Base-by-base conservation (phyloP, 2,113 vertebrate genomes). In the Myotis lucifugus region DNA sequence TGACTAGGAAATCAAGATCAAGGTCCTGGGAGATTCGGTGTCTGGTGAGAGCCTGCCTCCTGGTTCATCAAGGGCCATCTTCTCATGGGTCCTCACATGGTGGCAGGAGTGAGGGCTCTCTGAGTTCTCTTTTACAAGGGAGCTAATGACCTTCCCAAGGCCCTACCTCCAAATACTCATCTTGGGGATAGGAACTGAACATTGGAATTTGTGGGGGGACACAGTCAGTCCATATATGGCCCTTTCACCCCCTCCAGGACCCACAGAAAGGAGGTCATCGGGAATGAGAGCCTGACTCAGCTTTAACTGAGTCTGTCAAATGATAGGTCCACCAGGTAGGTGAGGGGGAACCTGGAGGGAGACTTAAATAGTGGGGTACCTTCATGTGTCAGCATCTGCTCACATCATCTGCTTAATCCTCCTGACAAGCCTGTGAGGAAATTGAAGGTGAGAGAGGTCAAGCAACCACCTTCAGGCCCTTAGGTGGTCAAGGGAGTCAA, bases 41-140 rank as follows among this genome's bases (percentile, higher is more conserved):
- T 67, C 48, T 89, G 54, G 12, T 8, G 13, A 59, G 32, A n/a
- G 40, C 61, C 69, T 23, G 37, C 23, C 2, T 76, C 29, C 56
- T 8, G 29, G 12, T 69, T 76, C 48, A 29, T 5, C 0, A 7
- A 12, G 0, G 8, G 40, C 48, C 2, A 0, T 32, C 21, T 32
- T 77, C 59, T 56, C 4, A 37, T 10, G 8, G 8, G 21, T 37
- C 69, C 11, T 69, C 37, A 37, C 15, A 29, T 32, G 70, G 59
- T 7, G 4, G 12, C 19, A 15, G 23, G 69, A 25, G 27, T 15
- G 34, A 64, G 27, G 54, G 12, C 10, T 29, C 48, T 23, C 37
- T 9, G 37, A 61, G 48, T 3, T 67, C 56, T 82, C 48, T n/a
- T 83, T 77, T 23, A 17, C 25, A 37, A 77, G 72, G 69, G 25